These are phyloP conservation scores for Myotis pilosus DNA, from an alignment of 2,797 vertebrate genomes.

Conservation along the genomic window DNA sequence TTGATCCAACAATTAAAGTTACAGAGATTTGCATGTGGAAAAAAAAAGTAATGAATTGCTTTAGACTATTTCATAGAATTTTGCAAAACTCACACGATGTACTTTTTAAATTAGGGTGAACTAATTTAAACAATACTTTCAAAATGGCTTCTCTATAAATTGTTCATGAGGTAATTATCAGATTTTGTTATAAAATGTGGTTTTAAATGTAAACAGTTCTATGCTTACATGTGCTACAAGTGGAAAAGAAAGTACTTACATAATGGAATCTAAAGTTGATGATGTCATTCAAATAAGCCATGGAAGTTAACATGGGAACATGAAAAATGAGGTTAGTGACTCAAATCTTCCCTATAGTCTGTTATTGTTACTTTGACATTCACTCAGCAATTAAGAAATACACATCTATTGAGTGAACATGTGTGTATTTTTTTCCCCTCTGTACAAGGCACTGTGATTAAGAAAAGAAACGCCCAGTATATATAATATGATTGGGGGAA, in stretches of 20 bases:
- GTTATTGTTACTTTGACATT: neutral
- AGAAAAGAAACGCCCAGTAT: neutral
- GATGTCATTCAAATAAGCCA: neutral
- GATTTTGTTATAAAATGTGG: slow-evolving; percentile 17
- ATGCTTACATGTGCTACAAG: neutral
- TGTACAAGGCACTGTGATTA: neutral
- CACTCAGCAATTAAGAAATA: neutral
- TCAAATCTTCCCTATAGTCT: neutral
- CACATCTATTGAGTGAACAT: neutral
- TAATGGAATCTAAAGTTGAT: slow-evolving; percentile 21
- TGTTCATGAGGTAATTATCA: neutral
- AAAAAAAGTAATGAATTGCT: neutral
- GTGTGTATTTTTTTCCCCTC: neutral
- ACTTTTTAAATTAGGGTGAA: slow-evolving; percentile 20
- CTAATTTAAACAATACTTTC: neutral
- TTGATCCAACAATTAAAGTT: no score
- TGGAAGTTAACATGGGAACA: neutral
- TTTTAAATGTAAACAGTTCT: neutral
- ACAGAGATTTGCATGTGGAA: no score
- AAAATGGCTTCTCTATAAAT: neutral
- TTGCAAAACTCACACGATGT: neutral
- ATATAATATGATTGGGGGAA: neutral
- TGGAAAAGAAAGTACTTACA: neutral
- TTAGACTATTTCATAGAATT: neutral
- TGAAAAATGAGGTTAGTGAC: neutral